A percentile compares a stretch with the other conserved stretches of the same genome.
These are phyloP conservation scores for Brachynemurus nebulosus DNA, from an alignment of 2,888 invertebrate genomes.

Conservation along the genomic window DNA sequence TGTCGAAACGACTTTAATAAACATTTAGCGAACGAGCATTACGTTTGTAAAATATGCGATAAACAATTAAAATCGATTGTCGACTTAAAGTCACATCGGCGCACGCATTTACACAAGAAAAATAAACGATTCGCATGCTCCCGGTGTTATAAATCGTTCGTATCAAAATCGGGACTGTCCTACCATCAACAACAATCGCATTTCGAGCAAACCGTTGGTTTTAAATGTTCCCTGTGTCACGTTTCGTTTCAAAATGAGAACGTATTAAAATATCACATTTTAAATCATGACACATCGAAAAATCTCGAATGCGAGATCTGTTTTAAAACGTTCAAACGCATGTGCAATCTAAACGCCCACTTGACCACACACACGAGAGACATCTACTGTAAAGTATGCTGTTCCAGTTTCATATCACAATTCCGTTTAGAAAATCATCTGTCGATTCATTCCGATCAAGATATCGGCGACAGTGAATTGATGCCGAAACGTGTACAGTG, in stretches of 20 bases:
- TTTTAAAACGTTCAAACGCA: conserved; percentile 17
- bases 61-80: conserved; percentile 34
- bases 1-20: conserved; percentile 34
- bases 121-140: not conserved
- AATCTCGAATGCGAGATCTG: conserved; percentile 18
- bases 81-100: conserved; percentile 36
- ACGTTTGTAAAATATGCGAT: conserved; percentile 34
- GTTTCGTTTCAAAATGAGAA: not conserved
- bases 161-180: not conserved
- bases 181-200: not conserved
- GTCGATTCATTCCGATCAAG: conserved; percentile 13
- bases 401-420: conserved; percentile 18
- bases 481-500: conserved; percentile 13
- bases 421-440: conserved; percentile 18
- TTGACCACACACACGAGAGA: conserved; percentile 18
- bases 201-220: not conserved
- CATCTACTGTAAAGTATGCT: conserved; percentile 18
- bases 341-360: conserved; percentile 18
- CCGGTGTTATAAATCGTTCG: not conserved
- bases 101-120: conserved; percentile 29
- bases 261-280: conserved; percentile 7
- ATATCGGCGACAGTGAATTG: conserved; percentile 8
- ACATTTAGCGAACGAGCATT: conserved; percentile 24
- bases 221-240: conserved; percentile 1
- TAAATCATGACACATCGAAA: conserved; percentile 1